These are phyloP conservation scores for Drepana falcataria DNA, from an alignment of 2,888 invertebrate genomes.

Conservation along the genomic window DNA sequence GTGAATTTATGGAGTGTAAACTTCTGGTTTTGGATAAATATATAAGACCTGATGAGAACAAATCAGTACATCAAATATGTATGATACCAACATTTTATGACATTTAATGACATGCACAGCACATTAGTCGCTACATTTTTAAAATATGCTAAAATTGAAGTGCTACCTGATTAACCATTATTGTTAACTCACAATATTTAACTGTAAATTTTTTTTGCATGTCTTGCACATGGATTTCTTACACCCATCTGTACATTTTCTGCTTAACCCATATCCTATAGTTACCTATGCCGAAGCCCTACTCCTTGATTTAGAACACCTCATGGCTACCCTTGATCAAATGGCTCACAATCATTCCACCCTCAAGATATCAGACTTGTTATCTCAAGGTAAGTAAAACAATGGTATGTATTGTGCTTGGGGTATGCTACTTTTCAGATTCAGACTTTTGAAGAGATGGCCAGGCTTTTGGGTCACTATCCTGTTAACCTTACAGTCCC, in stretches of 20 bases:
- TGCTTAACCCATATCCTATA: slow-evolving; percentile 61
- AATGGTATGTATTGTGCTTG: not conserved
- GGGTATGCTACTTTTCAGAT: slow-evolving; percentile 1
- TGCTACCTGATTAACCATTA: not conserved
- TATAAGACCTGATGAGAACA: not conserved
- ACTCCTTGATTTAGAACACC: slow-evolving; percentile 77
- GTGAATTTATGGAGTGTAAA: too few species aligned
- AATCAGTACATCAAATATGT: not conserved
- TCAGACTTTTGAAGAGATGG: too few species aligned
- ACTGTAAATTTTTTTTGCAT: slow-evolving; percentile 69
- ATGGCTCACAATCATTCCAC: slow-evolving; percentile 76
- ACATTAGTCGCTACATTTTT: not conserved
- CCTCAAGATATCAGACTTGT: slow-evolving; percentile 74
- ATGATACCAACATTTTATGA: not conserved
- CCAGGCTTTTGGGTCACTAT: too few species aligned
- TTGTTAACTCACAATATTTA: slow-evolving; percentile 17
- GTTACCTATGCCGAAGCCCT: slow-evolving; percentile 77
- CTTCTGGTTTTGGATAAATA: too few species aligned
- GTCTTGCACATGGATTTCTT: slow-evolving; percentile 74
- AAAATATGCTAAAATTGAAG: not conserved
- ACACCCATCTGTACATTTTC: slow-evolving; percentile 53
- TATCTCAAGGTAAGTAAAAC: slow-evolving; percentile 69
- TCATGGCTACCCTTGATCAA: slow-evolving; percentile 77
- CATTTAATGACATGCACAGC: not conserved
- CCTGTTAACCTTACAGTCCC: too few species aligned